These are phyloP conservation scores for Protonibea diacanthus DNA, from an alignment of 2,797 vertebrate genomes.

Conservation along the genomic window DNA sequence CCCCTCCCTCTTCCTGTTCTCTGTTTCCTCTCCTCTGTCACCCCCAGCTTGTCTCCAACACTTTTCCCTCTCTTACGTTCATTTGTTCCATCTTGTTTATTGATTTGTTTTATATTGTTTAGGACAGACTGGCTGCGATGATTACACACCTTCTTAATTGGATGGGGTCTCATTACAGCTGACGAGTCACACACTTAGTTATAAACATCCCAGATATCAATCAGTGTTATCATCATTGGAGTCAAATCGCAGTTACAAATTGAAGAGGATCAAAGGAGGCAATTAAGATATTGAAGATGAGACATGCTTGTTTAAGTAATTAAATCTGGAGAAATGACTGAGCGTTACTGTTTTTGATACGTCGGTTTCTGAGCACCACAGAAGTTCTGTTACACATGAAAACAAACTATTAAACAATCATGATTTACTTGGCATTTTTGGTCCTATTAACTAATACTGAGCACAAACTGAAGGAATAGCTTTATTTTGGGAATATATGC, in stretches of 20 bases:
- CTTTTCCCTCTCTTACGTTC: slow-evolving; percentile 9
- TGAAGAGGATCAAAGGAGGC: slow-evolving; percentile 24
- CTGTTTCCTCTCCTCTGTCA: slow-evolving; percentile 18
- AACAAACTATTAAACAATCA: background rate
- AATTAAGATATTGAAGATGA: slow-evolving; percentile 27
- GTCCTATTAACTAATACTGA: background rate
- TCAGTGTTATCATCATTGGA: slow-evolving; percentile 15
- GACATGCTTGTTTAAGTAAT: slow-evolving; percentile 17
- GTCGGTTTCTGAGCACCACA: background rate
- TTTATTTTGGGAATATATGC: background rate
- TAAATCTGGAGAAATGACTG: background rate
- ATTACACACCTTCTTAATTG: slow-evolving; percentile 26
- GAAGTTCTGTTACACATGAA: background rate
- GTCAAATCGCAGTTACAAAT: slow-evolving; percentile 13
- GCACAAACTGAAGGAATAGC: background rate
- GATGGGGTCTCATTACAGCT: slow-evolving; percentile 33
- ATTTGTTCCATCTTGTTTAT: slow-evolving; percentile 20
- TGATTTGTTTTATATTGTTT: slow-evolving; percentile 34
- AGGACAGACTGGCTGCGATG: slow-evolving; percentile 1
- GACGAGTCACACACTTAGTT: background rate
- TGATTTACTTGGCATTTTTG: background rate
- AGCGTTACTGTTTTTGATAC: slow-evolving; percentile 1
- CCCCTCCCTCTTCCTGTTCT: slow-evolving; percentile 4
- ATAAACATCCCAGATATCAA: slow-evolving; percentile 37
- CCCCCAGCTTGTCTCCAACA: slow-evolving; percentile 10